A percentile compares a stretch with the other conserved stretches of the same genome.
Conservation (phyloP, 2,113 vertebrate species). For the Oryzias curvinotus region DNA sequence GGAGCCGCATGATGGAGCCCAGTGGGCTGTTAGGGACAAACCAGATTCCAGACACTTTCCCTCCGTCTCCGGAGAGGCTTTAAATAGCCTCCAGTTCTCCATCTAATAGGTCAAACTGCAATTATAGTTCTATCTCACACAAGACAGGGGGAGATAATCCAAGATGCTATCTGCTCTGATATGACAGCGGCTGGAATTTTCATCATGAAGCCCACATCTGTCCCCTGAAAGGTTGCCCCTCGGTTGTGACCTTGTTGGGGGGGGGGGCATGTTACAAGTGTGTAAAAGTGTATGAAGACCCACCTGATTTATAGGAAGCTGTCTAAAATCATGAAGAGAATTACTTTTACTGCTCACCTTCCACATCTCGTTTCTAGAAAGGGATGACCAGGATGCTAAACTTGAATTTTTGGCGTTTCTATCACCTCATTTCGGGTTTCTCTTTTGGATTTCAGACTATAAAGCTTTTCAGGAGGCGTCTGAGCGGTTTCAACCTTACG, state of each 20-base stretch:
- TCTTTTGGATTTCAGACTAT: conserved; percentile 79
- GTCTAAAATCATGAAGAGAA: conserved; percentile 29
- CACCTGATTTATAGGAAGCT: conserved; percentile 40
- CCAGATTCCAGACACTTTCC: conserved; percentile 47
- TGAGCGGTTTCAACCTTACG: conserved; percentile 92
- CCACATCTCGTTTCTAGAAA: conserved; percentile 5
- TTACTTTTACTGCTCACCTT: background rate
- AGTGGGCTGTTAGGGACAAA: conserved; percentile 37
- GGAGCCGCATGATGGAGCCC: conserved; percentile 21
- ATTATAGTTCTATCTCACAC: conserved; percentile 48
- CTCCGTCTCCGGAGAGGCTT: conserved; percentile 47
- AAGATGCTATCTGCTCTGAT: conserved; percentile 42
- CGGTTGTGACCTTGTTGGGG: conserved; percentile 57
- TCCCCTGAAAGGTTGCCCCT: conserved; percentile 44
- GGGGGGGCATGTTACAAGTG: conserved; percentile 22
- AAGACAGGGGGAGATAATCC: conserved; percentile 30
- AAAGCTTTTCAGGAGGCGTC: conserved; percentile 93
- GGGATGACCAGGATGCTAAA: background rate
- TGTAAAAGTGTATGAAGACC: conserved; percentile 41
- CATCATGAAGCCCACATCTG: conserved; percentile 59
- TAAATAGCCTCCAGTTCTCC: conserved; percentile 59
- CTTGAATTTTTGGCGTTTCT: background rate
- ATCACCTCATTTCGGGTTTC: conserved; percentile 9
- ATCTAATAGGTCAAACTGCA: conserved; percentile 63
- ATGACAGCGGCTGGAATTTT: conserved; percentile 49